Conservation (phyloP, 2,888 invertebrate genomes). For the Habrosyne pyritoides region DNA sequence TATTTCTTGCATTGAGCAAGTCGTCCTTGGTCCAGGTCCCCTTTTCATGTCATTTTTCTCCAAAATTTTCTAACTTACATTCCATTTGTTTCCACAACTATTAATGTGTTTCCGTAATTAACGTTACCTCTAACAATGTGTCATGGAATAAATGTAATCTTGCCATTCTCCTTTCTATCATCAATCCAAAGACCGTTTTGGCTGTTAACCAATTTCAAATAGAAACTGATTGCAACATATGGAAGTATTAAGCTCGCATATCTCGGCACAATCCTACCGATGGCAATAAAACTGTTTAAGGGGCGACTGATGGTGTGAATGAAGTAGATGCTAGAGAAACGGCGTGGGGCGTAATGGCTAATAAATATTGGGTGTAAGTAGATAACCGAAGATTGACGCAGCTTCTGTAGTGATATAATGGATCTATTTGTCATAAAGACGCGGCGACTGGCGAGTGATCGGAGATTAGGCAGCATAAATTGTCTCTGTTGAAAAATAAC, state of each 20-base stretch:
- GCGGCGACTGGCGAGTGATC: neutral
- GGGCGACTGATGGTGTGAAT: constrained; percentile 26
- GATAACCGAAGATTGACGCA: constrained; percentile 13
- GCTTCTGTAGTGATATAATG: constrained; percentile 5
- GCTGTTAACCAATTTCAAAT: neutral
- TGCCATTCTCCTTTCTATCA: too few relatives aligned
- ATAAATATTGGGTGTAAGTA: constrained; percentile 20
- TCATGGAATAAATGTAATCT: too few relatives aligned
- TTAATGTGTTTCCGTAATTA: too few relatives aligned
- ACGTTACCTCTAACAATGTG: too few relatives aligned
- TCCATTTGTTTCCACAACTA: too few relatives aligned
- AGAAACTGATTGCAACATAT: neutral
- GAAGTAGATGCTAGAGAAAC: constrained; percentile 12
- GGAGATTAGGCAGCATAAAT: neutral
- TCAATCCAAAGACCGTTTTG: too few relatives aligned
- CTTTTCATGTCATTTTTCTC: too few relatives aligned
- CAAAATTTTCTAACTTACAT: too few relatives aligned
- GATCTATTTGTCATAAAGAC: neutral
- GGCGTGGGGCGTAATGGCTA: constrained; percentile 6
- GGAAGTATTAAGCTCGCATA: neutral
- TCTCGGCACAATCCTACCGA: constrained; percentile 17
- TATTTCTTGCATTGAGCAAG: too few relatives aligned
- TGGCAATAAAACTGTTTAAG: constrained; percentile 28
- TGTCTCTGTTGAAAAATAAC: too few relatives aligned
- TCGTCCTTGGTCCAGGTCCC: too few relatives aligned